Base-by-base conservation (phyloP, 2,113 vertebrate species). In the Trinectes maculatus region DNA sequence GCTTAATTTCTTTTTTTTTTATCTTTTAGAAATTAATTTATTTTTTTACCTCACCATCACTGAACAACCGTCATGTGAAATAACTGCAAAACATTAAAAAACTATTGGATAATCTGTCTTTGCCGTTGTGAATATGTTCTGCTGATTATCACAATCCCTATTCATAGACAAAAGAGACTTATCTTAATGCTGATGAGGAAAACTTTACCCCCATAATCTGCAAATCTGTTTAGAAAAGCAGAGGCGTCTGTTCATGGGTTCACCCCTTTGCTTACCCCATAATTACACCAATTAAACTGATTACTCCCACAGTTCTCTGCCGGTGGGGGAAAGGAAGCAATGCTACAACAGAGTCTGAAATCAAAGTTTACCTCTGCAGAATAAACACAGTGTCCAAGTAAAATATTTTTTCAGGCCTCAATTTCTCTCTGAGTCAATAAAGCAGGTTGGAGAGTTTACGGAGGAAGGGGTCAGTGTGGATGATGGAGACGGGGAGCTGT, bases 201-300 rank as follows among this genome's bases (percentile, higher is more conserved):
- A 76, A 71, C 49, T 75, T 72, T 73, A 64, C 42, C 70, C 77
- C 80, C 51, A 54, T 80, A 73, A 83, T 82, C 57, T 79, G 57
- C 60, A 74, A 87, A 77, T 72, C 71, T 49, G 46, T 77, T 77
- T 70, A 80, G 61, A 72, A 80, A 80, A 64, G 83, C 71, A 67
- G 68, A 83, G 71, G 63, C 46, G 18, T 69, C 67, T 73, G 76
- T 85, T 77, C 46, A 69, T 61, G 72, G 81, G 78, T 75, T 85
- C 61, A 74, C 52, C n/a, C n/a, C n/a, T n/a, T n/a, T 34, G 56
- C 69, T 79, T 70, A 82, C 72, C 68, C 77, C 57, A 57, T 81
- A 82, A 86, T 89, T 81, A 83, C 54, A 68, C 72, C 72, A 82
- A 89, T 89, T 83, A 87, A 64, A 74, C 77, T 75, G 70, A 87